Evolutionary conservation across 1,140 invertebrate genomes (phyloP).

Genomic region (Papilio machaon): DNA sequence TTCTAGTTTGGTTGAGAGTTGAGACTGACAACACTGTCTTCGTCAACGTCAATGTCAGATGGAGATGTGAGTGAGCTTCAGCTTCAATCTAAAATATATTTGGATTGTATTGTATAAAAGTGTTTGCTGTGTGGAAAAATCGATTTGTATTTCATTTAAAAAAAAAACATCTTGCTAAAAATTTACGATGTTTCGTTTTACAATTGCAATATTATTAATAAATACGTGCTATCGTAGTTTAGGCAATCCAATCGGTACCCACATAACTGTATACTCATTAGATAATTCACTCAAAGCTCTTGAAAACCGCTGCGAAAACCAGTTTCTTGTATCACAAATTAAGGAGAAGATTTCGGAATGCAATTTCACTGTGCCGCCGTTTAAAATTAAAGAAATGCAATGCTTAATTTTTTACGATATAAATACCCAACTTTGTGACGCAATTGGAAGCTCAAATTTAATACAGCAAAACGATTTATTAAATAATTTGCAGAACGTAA

Average conservation of each 20-base stretch:
- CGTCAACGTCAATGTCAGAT: conserved; percentile 2
- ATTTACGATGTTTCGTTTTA: conserved; percentile 56
- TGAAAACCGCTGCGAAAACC: conserved; percentile 58
- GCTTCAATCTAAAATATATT: not conserved
- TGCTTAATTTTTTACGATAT: conserved; percentile 75
- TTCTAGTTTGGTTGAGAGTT: not conserved
- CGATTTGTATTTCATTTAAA: conserved; percentile 11
- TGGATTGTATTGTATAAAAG: conserved; percentile 1
- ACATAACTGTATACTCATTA: conserved; percentile 40
- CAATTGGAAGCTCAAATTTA: conserved; percentile 47
- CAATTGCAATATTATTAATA: conserved; percentile 58
- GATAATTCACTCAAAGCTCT: conserved; percentile 52
- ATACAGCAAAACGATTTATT: conserved; percentile 51
- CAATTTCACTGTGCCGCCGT: conserved; percentile 42
- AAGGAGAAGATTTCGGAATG: conserved; percentile 56
- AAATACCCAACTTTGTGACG: conserved; percentile 61
- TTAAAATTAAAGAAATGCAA: conserved; percentile 51
- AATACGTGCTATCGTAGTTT: conserved; percentile 59
- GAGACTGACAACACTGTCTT: not conserved
- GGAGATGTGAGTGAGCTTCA: conserved; percentile 4
- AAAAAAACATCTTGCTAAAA: not conserved
- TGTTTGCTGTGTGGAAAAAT: conserved; percentile 20
- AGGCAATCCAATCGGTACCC: conserved; percentile 48
- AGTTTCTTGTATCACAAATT: conserved; percentile 55
- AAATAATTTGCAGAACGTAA: conserved; percentile 49